These are phyloP conservation scores for Catharus bicknelli DNA, from an alignment of 2,113 vertebrate genomes.

Conservation along the genomic window DNA sequence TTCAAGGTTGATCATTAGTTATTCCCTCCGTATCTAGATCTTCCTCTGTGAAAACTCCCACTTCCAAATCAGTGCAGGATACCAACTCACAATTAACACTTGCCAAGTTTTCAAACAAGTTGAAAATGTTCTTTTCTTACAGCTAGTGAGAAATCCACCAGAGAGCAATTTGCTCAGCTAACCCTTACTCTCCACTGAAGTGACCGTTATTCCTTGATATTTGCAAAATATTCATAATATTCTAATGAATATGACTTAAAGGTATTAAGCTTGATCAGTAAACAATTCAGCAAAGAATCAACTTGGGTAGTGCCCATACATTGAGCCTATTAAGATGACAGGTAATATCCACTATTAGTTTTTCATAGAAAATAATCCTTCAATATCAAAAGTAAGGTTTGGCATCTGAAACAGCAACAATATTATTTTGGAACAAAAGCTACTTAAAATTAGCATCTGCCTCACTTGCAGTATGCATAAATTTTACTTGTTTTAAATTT, in stretches of 20 bases:
- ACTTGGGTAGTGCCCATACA: neutral
- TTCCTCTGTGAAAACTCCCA: neutral
- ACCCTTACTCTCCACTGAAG: neutral
- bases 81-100: neutral
- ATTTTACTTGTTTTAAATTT: neutral
- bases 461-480: neutral
- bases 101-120: slow-evolving; percentile 20
- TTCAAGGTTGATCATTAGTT: neutral
- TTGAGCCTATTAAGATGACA: neutral
- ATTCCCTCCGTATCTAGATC: neutral
- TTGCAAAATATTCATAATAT: neutral
- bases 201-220: neutral
- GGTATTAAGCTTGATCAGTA: neutral
- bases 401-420: neutral
- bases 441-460: neutral
- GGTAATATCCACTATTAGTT: neutral
- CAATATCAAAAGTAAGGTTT: neutral
- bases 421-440: neutral
- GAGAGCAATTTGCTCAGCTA: neutral
- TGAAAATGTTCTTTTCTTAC: neutral
- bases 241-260: neutral
- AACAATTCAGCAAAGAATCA: neutral
- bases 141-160: neutral
- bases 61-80: neutral
- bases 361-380: neutral